Base-by-base conservation (phyloP, 2,113 vertebrate species). In the Labeo rohita region DNA sequence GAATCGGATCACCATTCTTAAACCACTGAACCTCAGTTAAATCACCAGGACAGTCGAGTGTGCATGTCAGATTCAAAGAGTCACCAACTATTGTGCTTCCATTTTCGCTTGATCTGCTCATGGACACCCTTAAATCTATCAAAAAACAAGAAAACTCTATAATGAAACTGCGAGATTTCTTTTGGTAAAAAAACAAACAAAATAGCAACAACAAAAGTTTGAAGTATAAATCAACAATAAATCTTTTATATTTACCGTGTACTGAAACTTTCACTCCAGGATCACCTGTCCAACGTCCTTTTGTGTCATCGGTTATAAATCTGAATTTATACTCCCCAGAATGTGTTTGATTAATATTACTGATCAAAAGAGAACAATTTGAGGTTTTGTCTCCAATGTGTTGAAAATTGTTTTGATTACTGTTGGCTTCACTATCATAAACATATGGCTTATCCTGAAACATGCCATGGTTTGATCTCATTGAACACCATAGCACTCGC, bases 11-110 rank as follows among this genome's bases (percentile, higher is more conserved):
- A 45, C n/a, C 12, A 45, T 89, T 65, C 77, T 87, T 89, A 78
- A 83, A 90, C 89, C 89, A 90, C 34, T n/a, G 63, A 82, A 87
- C 49, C 39, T 90, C 59, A 78, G 85, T 52, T 70, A 83, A 79
- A 75, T 21, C 11, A 47, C 49, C 47, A 61, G 80, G 5, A 66
- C 90, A 90, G 28, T 47, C 9, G 50, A 86, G 61, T 28, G 21
- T 54, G 43, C 89, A 90, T 3, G 80, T 86, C 70, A 89, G 54
- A 49, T 45, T 87, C 16, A 89, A 43, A n/a, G 65, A 59, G 59
- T 85, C 86, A 36, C 89, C 87, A 39, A 49, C n/a, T 83, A 10
- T 87, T 45, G 84, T 59, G 43, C 43, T 52, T 56, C 34, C 76
- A 65, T 72, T 82, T 65, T 21, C 79, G 52, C 28, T 49, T 13